Percentiles rank a stretch among this genome's conserved stretches.
Conservation (phyloP, 2,113 vertebrate genomes). For the Hyperoodon ampullatus region DNA sequence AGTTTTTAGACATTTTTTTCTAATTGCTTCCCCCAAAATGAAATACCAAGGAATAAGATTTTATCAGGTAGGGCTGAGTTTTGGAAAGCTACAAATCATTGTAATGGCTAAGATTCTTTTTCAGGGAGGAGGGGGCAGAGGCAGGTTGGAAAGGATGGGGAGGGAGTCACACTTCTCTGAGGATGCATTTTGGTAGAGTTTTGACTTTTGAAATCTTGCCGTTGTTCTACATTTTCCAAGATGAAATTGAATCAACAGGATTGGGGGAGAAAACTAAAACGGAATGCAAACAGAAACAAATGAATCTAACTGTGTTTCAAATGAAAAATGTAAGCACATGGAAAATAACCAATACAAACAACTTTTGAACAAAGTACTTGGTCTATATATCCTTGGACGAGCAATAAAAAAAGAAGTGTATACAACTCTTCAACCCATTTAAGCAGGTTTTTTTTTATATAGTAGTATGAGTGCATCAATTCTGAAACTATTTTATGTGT, state of each 20-base stretch:
- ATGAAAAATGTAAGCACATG: neutral
- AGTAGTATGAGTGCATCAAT: neutral
- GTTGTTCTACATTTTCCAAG: constrained; percentile 38
- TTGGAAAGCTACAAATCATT: neutral
- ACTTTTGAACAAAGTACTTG: neutral
- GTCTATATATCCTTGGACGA: neutral
- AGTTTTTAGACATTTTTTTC: neutral
- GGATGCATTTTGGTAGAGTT: neutral
- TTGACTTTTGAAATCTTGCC: neutral
- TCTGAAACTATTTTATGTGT: neutral
- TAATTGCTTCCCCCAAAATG: neutral
- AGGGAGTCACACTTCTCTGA: neutral
- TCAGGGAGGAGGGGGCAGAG: neutral
- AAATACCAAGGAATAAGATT: neutral
- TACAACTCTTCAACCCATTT: neutral
- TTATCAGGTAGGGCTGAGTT: neutral
- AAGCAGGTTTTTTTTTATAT: neutral
- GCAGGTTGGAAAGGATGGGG: neutral
- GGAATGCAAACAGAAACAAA: constrained; percentile 13
- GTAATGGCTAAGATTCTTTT: neutral
- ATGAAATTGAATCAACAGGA: constrained; percentile 35
- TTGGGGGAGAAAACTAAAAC: neutral
- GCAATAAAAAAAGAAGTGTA: neutral
- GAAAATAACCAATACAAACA: neutral
- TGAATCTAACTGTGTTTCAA: neutral